Base-by-base conservation (phyloP, 2,888 invertebrate species). In the Chaitophorus viminalis region DNA sequence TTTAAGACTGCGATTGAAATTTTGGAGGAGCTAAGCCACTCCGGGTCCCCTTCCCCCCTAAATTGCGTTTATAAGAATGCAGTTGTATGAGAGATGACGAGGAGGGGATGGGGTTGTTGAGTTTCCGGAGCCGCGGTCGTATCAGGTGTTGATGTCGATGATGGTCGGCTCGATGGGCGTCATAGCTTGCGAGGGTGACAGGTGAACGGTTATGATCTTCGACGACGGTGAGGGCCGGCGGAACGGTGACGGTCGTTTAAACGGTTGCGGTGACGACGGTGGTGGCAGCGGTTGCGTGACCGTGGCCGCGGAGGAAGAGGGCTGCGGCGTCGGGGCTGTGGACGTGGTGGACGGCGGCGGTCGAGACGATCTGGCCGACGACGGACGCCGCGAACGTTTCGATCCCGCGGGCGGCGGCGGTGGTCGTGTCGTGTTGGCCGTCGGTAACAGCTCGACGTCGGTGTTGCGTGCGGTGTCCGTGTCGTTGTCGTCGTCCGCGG, bases 401-500 rank as follows among this genome's bases (percentile, higher is more conserved):
- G 68, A 5, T 68, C 68, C 31, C 21, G 33, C 9, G 2, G 36
- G 0, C 36, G n/a, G 8, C 29, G 29, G 74, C 82, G 36, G 21
- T 11, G 21, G 17, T 25, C 60, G 18, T 29, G 74, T 25, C 36
- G 74, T 72, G 31, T 3, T 33, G 36, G 8, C 2, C 74, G 75
- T 39, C 39, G 84, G 52, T 17, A 33, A 31, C 76, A 33, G 14
- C 29, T 54, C 33, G 52, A 54, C n/a, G 68, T 52, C 60, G 31
- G 84, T 18, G 60, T 46, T 3, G 36, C 25, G 31, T 9, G 54
- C 74, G 83, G 21, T 39, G 65, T 76, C 76, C 68, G 60, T 29
- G 75, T 75, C 76, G 46, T 31, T n/a, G 74, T 76, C 83, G 75
- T 75, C 83, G 14, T 46, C 83, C 65, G 39, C 39, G n/a, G n/a